phyloP scores from a whole-genome alignment of 2,888 invertebrate genomes.

The Subacronicta megacephala region DNA sequence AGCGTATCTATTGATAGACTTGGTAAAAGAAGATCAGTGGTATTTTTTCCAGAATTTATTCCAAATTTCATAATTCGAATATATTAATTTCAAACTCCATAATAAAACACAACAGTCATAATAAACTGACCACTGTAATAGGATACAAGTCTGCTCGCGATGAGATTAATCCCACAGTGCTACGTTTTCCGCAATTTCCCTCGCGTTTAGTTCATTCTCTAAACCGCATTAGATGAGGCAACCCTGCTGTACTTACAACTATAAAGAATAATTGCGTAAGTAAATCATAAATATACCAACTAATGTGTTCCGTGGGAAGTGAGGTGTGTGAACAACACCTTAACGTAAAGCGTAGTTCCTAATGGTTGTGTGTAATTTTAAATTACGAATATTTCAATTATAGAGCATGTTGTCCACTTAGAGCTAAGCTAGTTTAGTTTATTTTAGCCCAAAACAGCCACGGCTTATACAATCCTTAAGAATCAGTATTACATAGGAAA shows the following conservation, averaged over 20 bases:
- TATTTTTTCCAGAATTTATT: too few species aligned
- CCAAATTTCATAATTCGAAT: too few species aligned
- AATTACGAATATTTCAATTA: conserved; percentile 18
- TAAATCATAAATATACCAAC: conserved; percentile 65
- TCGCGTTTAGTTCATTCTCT: conserved; percentile 26
- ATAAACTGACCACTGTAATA: too few species aligned
- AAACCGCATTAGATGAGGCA: conserved; percentile 58
- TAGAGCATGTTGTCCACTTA: neutral
- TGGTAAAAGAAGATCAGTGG: too few species aligned
- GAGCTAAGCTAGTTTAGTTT: neutral
- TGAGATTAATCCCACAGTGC: too few species aligned
- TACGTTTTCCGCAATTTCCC: neutral
- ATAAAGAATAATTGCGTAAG: conserved; percentile 68
- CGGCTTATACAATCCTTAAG: too few species aligned
- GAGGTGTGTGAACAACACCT: conserved; percentile 62
- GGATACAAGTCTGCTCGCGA: too few species aligned
- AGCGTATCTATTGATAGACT: too few species aligned
- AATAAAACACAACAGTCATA: too few species aligned
- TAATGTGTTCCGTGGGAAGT: conserved; percentile 72
- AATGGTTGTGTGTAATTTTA: conserved; percentile 23
- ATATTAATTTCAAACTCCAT: too few species aligned
- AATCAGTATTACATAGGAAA: too few species aligned
- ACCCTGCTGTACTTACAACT: conserved; percentile 60
- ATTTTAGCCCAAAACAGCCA: too few species aligned
- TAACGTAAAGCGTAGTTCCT: conserved; percentile 35